Conservation (phyloP, 2,113 vertebrate genomes). For the Atrichornis clamosus region DNA sequence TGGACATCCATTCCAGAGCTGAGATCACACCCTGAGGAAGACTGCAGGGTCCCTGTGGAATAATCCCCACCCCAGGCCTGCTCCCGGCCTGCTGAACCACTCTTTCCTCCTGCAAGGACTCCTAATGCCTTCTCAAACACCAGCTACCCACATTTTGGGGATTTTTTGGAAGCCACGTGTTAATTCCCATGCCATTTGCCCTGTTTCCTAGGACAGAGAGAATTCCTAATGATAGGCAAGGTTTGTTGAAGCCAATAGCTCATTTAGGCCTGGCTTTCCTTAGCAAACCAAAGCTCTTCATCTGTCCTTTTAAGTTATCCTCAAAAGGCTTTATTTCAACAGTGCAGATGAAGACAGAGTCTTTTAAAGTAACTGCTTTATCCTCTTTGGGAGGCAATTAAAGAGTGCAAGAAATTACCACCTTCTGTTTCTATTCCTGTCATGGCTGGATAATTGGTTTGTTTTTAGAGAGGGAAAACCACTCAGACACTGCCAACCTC, state of each 20-base stretch:
- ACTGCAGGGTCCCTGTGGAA: not conserved
- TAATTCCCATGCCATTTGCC: not conserved
- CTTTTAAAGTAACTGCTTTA: constrained; percentile 51
- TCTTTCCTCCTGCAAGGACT: too few relatives aligned
- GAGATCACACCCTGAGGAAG: not conserved
- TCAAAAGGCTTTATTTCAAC: constrained; percentile 54
- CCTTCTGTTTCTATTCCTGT: constrained; percentile 54
- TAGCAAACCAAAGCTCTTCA: constrained; percentile 44
- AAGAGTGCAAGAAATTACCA: constrained; percentile 49
- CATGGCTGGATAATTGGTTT: constrained; percentile 37
- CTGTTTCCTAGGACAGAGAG: constrained; percentile 2
- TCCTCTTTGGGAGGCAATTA: constrained; percentile 67
- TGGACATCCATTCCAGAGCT: not conserved
- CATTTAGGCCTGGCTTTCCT: constrained; percentile 44
- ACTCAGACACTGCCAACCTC: not conserved
- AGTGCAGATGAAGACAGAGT: not conserved
- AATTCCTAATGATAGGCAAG: constrained; percentile 38
- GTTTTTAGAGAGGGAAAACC: not conserved
- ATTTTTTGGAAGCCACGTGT: not conserved
- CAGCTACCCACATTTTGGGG: not conserved
- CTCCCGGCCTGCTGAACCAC: not conserved
- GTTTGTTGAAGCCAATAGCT: constrained; percentile 24
- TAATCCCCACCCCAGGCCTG: not conserved
- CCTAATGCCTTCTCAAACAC: not conserved
- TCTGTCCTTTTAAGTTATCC: constrained; percentile 64